Percentiles rank a stretch among this genome's conserved stretches.
Evolutionary conservation across 1,140 invertebrate species (phyloP).

Genomic region (Drosophila sechellia): DNA sequence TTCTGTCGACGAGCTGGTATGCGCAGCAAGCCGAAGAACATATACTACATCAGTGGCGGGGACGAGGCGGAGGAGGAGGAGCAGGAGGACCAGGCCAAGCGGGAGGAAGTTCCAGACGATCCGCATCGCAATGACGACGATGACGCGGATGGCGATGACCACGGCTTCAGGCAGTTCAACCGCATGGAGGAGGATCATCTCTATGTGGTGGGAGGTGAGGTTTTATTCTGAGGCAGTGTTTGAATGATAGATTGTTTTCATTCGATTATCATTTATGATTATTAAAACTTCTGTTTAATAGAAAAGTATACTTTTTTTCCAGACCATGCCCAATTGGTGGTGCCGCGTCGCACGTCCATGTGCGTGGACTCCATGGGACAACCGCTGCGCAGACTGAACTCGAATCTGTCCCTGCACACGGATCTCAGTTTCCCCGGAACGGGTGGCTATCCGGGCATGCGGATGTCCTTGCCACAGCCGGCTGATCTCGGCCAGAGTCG

Average conservation of each 20-base stretch:
- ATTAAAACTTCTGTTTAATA: not conserved
- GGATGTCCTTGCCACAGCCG: slow-evolving; percentile 38
- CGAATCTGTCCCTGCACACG: slow-evolving; percentile 73
- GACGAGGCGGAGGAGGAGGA: slow-evolving; percentile 37
- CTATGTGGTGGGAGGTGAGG: slow-evolving; percentile 70
- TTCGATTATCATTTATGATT: not conserved
- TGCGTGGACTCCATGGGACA: slow-evolving; percentile 45
- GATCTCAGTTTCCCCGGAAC: slow-evolving; percentile 39
- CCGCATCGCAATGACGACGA: slow-evolving; percentile 31
- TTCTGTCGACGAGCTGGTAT: slow-evolving; percentile 75
- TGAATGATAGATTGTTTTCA: too few species aligned
- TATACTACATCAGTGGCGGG: slow-evolving; percentile 71
- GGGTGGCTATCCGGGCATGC: slow-evolving; percentile 16
- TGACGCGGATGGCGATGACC: slow-evolving; percentile 54
- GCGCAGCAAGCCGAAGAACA: slow-evolving; percentile 78
- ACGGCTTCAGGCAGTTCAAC: slow-evolving; percentile 63
- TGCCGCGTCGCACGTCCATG: slow-evolving; percentile 64
- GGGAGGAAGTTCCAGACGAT: not conserved
- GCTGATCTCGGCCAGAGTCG: slow-evolving; percentile 70
- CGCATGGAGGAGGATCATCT: slow-evolving; percentile 70
- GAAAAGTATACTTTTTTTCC: not conserved
- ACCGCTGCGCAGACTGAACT: slow-evolving; percentile 62
- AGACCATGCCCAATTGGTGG: slow-evolving; percentile 57
- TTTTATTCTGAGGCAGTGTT: not conserved
- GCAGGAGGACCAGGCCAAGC: not conserved